Conservation (phyloP, 2,888 invertebrate genomes). For the Venusia cambrica region DNA sequence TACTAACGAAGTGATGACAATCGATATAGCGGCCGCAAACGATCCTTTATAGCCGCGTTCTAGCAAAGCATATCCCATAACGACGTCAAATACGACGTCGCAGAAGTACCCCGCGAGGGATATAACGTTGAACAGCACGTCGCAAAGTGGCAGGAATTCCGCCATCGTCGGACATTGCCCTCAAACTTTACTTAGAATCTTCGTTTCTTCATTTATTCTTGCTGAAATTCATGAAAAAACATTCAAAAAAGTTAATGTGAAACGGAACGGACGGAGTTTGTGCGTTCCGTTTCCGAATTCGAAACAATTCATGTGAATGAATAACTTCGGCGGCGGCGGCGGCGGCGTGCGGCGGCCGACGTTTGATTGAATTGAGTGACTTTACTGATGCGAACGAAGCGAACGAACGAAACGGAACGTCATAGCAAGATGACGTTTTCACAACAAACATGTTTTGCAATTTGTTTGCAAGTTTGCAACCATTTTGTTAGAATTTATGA, state of each 20-base stretch:
- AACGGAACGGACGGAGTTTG: constrained; percentile 26
- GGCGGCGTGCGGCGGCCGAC: too few species aligned
- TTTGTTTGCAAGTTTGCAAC: background rate
- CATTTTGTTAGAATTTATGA: constrained; percentile 21
- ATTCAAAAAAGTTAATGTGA: constrained; percentile 5
- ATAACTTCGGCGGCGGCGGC: too few species aligned
- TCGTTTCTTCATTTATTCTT: constrained; percentile 32
- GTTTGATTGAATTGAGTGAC: too few species aligned
- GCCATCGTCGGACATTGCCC: constrained; percentile 80
- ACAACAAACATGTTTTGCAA: constrained; percentile 10
- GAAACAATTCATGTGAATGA: background rate
- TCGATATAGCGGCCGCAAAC: constrained; percentile 85
- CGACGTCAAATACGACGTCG: constrained; percentile 93
- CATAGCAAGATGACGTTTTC: constrained; percentile 10
- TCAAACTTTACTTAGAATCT: constrained; percentile 31
- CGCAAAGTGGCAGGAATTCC: constrained; percentile 95
- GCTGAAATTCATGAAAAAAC: constrained; percentile 30
- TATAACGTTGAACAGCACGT: constrained; percentile 94
- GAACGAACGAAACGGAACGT: constrained; percentile 24
- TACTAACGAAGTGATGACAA: constrained; percentile 87
- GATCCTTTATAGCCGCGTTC: constrained; percentile 84
- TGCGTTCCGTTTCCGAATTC: constrained; percentile 12
- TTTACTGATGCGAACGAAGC: too few species aligned
- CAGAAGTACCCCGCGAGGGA: constrained; percentile 94
- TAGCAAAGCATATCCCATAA: constrained; percentile 91